Percentiles rank a stretch among this genome's conserved stretches.
phyloP scores from a whole-genome alignment of 2,888 invertebrate genomes.

The Caenorhabditis becei region DNA sequence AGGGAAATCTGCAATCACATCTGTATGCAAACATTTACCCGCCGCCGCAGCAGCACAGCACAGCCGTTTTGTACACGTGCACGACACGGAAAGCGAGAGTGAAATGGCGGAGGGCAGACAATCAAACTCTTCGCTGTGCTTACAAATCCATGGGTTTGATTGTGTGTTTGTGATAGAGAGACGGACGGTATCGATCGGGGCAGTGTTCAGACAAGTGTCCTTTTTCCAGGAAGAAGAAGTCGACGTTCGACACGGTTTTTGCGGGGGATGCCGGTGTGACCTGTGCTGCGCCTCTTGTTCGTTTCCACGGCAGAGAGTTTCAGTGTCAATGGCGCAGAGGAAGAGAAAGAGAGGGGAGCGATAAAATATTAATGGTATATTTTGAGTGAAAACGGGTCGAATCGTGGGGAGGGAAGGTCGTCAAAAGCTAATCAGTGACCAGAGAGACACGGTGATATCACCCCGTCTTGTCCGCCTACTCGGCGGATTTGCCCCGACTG shows the following conservation, averaged over 20 bases:
- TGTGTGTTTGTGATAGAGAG: constrained; percentile 28
- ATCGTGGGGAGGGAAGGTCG: constrained; percentile 17
- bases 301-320: not conserved
- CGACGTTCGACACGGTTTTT: not conserved
- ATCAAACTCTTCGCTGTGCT: constrained; percentile 40
- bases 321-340: constrained; percentile 5
- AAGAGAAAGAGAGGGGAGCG: constrained; percentile 8
- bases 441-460: constrained; percentile 39
- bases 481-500: constrained; percentile 50
- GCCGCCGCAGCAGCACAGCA: constrained; percentile 11
- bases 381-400: constrained; percentile 41
- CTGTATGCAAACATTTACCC: constrained; percentile 49
- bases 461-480: constrained; percentile 52
- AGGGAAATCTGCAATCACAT: constrained; percentile 36
- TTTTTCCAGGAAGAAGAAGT: not conserved
- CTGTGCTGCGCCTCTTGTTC: not conserved
- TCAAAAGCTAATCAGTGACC: constrained; percentile 55
- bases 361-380: constrained; percentile 35
- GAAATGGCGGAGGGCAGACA: constrained; percentile 34
- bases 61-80: constrained; percentile 31
- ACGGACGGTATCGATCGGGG: constrained; percentile 21
- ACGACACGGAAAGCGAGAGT: constrained; percentile 14
- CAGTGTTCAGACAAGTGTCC: constrained; percentile 12
- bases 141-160: constrained; percentile 50
- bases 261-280: not conserved